Evolutionary conservation across 2,797 vertebrate genomes (phyloP).

Genomic region (Sus cebifrons): DNA sequence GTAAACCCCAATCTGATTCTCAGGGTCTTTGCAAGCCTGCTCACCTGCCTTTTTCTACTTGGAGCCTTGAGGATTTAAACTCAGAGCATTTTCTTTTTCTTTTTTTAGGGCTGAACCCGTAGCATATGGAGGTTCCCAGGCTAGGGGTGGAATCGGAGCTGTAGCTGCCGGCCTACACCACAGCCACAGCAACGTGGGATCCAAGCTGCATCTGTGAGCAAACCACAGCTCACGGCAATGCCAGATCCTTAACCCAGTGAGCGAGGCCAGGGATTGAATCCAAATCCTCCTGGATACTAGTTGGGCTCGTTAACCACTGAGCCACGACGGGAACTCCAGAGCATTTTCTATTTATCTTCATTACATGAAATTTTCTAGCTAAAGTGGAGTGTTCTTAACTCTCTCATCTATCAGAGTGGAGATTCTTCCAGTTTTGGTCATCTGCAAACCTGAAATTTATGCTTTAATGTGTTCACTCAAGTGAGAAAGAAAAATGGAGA

Average conservation of each 20-base stretch:
- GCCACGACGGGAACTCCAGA: not conserved
- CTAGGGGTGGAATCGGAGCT: too few relatives aligned
- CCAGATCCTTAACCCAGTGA: too few relatives aligned
- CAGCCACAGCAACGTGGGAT: too few relatives aligned
- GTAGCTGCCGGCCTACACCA: too few relatives aligned
- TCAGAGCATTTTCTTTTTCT: slow-evolving; percentile 6
- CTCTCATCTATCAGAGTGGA: not conserved
- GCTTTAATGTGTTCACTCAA: not conserved
- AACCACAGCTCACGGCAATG: too few relatives aligned
- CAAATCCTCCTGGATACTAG: too few relatives aligned
- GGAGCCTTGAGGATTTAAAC: not conserved
- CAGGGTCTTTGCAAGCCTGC: not conserved
- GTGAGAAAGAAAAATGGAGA: not conserved
- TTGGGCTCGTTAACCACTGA: too few relatives aligned
- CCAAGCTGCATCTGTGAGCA: too few relatives aligned
- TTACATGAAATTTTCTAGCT: slow-evolving; percentile 17
- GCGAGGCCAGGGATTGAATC: too few relatives aligned
- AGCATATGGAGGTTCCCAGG: too few relatives aligned
- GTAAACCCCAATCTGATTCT: not conserved
- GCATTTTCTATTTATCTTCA: slow-evolving; percentile 20
- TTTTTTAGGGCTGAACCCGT: too few relatives aligned
- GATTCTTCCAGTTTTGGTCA: not conserved
- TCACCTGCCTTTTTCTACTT: not conserved
- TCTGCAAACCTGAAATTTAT: not conserved
- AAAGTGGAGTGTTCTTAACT: not conserved